Base-by-base conservation (phyloP, 1,140 invertebrate species). In the Thaumatotibia leucotreta region DNA sequence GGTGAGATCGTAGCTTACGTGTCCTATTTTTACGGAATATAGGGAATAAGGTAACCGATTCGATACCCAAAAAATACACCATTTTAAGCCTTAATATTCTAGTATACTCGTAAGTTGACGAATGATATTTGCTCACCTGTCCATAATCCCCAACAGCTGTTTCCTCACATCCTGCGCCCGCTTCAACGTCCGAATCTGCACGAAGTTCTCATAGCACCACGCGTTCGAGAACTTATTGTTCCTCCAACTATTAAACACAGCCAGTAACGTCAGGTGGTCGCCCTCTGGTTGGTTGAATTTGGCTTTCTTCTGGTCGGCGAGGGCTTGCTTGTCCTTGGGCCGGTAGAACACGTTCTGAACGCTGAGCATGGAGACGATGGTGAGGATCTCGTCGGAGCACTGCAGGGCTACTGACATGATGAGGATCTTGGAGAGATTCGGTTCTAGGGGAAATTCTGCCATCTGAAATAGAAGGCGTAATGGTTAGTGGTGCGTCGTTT, bases 201-300 rank as follows among this genome's bases (percentile, higher is more conserved):
- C 97, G 91, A 99, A 99, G 92, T 99, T 99, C 86, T 99, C 99
- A 84, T 99, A 99, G 88, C 99, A 99, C 99, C 99, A 99, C 0
- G 98, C 97, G 86, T 98, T 99, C 0, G 97, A 98, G 89, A 99
- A 99, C 84, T 99, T 99, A 87, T 99, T 99, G 81, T 99, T 99
- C 82, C 98, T 98, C 99, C 99, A 99, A 22, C 98, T 98, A 84
- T 99, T 99, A 85, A 99, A 99, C 2, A 99, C 98, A 0, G 98
- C 97, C n/a, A 99, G 88, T 9, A 99, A 88, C 0, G 99, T 99
- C 5, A 99, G 92, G 92, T 99, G 99, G 90, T 99, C 99, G 0
- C 99, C 99, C 91, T 99, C 99, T 0, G 97, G 92, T 89, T 99
- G 99, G 92, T 99, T 99, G 81, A 99, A 99, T 91, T 99, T 99